These are phyloP conservation scores for Desmodus rotundus DNA, from an alignment of 2,113 vertebrate genomes.

Conservation along the genomic window DNA sequence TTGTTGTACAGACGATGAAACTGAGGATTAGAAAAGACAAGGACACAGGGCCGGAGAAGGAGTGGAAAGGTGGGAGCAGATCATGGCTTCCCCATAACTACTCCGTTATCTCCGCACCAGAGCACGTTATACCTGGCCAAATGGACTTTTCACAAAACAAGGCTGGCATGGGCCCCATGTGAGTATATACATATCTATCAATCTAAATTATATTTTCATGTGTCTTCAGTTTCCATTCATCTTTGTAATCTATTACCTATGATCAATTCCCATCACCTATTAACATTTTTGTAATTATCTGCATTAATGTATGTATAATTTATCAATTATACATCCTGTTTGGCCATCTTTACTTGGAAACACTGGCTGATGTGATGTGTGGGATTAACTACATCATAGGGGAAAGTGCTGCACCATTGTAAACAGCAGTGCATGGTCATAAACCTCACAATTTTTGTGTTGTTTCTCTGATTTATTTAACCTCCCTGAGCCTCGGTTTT, in stretches of 20 bases:
- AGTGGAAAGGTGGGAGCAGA: not conserved
- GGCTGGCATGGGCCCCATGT: not conserved
- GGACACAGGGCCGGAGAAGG: not conserved
- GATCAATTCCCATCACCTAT: not conserved
- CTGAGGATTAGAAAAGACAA: conserved; percentile 2
- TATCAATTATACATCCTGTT: not conserved
- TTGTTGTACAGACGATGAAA: not conserved
- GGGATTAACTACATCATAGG: not conserved
- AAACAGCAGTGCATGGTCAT: not conserved
- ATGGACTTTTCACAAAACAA: conserved; percentile 1
- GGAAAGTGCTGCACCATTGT: not conserved
- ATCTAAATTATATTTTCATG: not conserved
- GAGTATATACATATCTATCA: not conserved
- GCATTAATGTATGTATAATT: not conserved
- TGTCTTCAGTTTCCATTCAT: conserved; percentile 9
- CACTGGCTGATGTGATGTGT: not conserved
- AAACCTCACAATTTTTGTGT: not conserved
- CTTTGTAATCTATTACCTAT: not conserved
- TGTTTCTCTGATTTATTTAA: not conserved
- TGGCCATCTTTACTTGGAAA: not conserved
- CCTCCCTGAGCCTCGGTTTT: not conserved
- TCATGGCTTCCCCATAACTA: not conserved
- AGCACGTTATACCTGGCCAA: not conserved
- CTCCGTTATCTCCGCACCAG: not conserved
- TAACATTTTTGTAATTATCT: not conserved